A percentile compares a stretch with the other conserved stretches of the same genome.
phyloP scores from a whole-genome alignment of 2,888 invertebrate species.

The Pseudeuparius sepicola region DNA sequence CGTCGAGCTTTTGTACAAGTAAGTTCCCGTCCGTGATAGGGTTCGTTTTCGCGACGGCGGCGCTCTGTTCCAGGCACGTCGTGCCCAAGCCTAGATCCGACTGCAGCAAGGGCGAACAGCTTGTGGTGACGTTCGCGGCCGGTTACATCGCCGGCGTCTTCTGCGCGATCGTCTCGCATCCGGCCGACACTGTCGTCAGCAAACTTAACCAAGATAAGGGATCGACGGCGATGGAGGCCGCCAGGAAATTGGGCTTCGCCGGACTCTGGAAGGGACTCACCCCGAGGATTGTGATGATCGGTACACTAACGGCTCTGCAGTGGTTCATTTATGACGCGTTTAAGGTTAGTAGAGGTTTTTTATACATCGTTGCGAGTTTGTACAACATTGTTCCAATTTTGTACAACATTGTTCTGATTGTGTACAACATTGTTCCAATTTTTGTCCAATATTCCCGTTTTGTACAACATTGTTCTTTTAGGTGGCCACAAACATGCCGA shows the following conservation, averaged over 20 bases:
- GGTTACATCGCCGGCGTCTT: slow-evolving; percentile 97
- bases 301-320: slow-evolving; percentile 90
- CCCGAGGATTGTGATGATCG: slow-evolving; percentile 95
- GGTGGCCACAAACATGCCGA: slow-evolving; percentile 71
- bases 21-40: too few relatives aligned
- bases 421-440: slow-evolving; percentile 2
- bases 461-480: slow-evolving; percentile 29
- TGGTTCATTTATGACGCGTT: slow-evolving; percentile 98
- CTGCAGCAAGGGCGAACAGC: slow-evolving; percentile 87
- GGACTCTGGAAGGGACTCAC: slow-evolving; percentile 85
- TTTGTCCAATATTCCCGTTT: slow-evolving; percentile 4
- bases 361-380: not conserved
- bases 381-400: not conserved
- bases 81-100: slow-evolving; percentile 91
- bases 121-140: slow-evolving; percentile 91
- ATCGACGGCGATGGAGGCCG: slow-evolving; percentile 60
- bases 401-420: slow-evolving; percentile 4
- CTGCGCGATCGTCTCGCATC: slow-evolving; percentile 97
- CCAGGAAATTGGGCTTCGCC: slow-evolving; percentile 63
- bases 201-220: slow-evolving; percentile 92
- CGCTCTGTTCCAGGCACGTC: too few relatives aligned
- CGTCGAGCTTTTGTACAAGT: slow-evolving; percentile 78
- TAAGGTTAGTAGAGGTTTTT: too few relatives aligned
- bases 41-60: too few relatives aligned
- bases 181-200: slow-evolving; percentile 95